phyloP scores from a whole-genome alignment of 2,888 invertebrate species.

The Eugnorisma glareosa region DNA sequence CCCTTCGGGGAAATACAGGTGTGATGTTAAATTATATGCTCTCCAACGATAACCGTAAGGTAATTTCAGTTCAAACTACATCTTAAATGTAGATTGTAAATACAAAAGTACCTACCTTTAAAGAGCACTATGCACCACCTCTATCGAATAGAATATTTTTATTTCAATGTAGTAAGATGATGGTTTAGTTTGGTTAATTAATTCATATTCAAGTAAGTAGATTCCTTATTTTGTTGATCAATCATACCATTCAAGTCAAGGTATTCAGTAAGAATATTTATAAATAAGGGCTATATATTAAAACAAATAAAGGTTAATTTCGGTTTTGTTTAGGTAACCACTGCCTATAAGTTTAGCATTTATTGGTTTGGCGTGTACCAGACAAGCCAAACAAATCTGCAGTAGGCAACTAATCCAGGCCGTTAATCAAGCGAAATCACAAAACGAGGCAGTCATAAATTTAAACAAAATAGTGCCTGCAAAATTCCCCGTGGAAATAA shows the following conservation, averaged over 20 bases:
- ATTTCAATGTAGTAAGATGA: background rate
- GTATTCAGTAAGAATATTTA: background rate
- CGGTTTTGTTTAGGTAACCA: background rate
- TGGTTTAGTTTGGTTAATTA: background rate
- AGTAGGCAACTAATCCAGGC: conserved; percentile 71
- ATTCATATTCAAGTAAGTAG: background rate
- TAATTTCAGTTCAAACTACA: background rate
- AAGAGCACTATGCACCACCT: background rate
- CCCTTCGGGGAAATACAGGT: background rate
- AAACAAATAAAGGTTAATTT: too few relatives aligned
- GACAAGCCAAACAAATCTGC: conserved; percentile 44
- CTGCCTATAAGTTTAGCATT: background rate
- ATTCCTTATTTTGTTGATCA: background rate
- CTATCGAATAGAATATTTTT: background rate
- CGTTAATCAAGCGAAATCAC: conserved; percentile 76
- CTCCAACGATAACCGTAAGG: background rate
- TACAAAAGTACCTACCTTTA: background rate
- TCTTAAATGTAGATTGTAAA: background rate
- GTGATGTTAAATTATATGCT: background rate
- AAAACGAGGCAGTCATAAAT: conserved; percentile 76
- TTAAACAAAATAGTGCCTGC: conserved; percentile 78
- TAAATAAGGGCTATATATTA: background rate
- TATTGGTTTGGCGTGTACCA: background rate
- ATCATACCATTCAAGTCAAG: too few relatives aligned
- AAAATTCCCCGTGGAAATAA: conserved; percentile 84